These are phyloP conservation scores for Hypocryptadius cinnamomeus DNA, from an alignment of 2,113 vertebrate species.

Conservation along the genomic window DNA sequence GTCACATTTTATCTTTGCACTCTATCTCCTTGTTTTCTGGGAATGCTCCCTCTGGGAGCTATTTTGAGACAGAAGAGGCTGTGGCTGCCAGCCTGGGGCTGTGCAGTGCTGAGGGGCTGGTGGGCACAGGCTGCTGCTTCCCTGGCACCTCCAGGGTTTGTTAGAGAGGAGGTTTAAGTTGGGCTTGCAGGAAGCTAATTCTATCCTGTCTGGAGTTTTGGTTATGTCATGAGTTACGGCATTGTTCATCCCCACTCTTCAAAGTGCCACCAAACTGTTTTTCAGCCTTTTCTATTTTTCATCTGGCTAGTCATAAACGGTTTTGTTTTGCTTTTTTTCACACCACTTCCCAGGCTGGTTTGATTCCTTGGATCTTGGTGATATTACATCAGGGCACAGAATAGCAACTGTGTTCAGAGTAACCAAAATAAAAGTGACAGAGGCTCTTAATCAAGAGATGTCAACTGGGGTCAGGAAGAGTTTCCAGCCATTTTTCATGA, in stretches of 20 bases:
- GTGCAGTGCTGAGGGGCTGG: background rate
- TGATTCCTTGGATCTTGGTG: background rate
- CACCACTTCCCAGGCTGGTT: background rate
- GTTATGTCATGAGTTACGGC: background rate
- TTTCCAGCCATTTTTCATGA: slow-evolving; percentile 9
- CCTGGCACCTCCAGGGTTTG: background rate
- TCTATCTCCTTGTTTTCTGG: background rate
- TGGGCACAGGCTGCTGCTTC: background rate
- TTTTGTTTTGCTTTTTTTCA: background rate
- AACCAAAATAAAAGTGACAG: slow-evolving; percentile 28
- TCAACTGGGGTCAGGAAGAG: background rate
- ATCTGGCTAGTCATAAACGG: background rate
- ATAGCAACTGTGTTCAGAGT: background rate
- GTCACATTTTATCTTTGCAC: background rate
- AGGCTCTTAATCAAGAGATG: slow-evolving; percentile 6
- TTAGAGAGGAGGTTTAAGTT: background rate
- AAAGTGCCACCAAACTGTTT: background rate
- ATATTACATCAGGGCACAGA: background rate
- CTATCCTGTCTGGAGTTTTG: background rate
- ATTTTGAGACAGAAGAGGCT: background rate
- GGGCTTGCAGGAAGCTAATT: background rate
- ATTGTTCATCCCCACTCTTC: background rate
- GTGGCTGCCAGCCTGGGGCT: background rate
- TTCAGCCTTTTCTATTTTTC: background rate
- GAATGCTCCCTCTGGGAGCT: background rate